A percentile compares a stretch with the other conserved stretches of the same genome.
These are phyloP conservation scores for Drosophila flavopinicola DNA, from an alignment of 2,888 invertebrate genomes.

Conservation along the genomic window DNA sequence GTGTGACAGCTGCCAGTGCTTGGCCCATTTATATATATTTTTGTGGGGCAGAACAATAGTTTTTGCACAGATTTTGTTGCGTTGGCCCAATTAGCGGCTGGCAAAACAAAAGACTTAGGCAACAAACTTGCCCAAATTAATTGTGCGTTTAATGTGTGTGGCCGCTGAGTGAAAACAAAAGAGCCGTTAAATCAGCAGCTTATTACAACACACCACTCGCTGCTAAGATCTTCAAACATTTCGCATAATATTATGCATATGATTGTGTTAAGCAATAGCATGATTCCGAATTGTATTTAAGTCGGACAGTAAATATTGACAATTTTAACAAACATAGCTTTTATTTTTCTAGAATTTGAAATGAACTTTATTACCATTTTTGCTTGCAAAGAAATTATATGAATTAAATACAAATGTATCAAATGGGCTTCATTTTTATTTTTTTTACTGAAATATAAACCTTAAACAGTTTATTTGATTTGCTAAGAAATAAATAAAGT, in stretches of 20 bases:
- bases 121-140: slow-evolving; percentile 67
- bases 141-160: slow-evolving; percentile 45
- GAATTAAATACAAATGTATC: no score
- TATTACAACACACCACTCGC: slow-evolving; percentile 26
- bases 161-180: slow-evolving; percentile 30
- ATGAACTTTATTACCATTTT: no score
- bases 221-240: slow-evolving; percentile 19
- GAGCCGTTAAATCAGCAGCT: slow-evolving; percentile 3
- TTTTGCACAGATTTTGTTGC: slow-evolving; percentile 20
- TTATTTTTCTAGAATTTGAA: no score
- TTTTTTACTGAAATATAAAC: no score
- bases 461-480: no score
- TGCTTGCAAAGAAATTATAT: no score
- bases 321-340: no score
- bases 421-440: no score
- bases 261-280: no score
- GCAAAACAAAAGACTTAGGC: slow-evolving; percentile 73
- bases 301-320: no score
- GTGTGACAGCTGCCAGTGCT: slow-evolving; percentile 9
- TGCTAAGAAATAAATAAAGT: no score
- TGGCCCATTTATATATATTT: slow-evolving; percentile 29
- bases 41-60: slow-evolving; percentile 2
- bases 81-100: slow-evolving; percentile 42
- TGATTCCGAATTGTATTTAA: no score
- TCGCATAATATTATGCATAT: slow-evolving; percentile 2